Conservation (phyloP, 2,113 vertebrate species). For the Sapayoa aenigma region DNA sequence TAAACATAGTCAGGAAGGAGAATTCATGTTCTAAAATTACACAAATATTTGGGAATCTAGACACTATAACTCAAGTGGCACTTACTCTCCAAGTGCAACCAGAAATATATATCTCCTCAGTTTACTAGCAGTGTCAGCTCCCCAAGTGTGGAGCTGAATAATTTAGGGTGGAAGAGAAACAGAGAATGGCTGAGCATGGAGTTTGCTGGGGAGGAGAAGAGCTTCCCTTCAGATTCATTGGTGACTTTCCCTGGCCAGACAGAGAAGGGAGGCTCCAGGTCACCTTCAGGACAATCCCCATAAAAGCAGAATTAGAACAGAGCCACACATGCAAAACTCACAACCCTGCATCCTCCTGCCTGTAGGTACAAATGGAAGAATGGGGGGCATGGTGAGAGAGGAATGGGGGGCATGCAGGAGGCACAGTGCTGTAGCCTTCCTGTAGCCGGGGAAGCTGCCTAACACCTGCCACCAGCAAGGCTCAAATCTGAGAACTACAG, state of each 20-base stretch:
- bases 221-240: not conserved
- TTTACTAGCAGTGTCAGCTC: conserved; percentile 31
- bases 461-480: conserved; percentile 61
- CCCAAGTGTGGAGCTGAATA: conserved; percentile 5
- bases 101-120: not conserved
- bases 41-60: conserved; percentile 56
- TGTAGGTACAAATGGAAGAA: not conserved
- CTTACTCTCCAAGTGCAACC: conserved; percentile 52
- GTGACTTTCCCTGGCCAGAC: not conserved
- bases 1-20: conserved; percentile 43
- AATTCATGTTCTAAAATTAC: conserved; percentile 52
- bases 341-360: not conserved
- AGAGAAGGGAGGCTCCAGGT: not conserved
- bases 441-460: not conserved
- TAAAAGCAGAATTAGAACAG: not conserved
- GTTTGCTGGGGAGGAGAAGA: not conserved
- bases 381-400: accelerated
- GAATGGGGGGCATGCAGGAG: accelerated
- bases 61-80: conserved; percentile 46
- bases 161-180: not conserved
- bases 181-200: not conserved
- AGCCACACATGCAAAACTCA: not conserved
- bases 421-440: not conserved
- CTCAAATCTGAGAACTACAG: conserved; percentile 78
- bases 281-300: not conserved